Evolutionary conservation across 2,888 invertebrate species (phyloP).

Genomic region (Junonia oenone): DNA sequence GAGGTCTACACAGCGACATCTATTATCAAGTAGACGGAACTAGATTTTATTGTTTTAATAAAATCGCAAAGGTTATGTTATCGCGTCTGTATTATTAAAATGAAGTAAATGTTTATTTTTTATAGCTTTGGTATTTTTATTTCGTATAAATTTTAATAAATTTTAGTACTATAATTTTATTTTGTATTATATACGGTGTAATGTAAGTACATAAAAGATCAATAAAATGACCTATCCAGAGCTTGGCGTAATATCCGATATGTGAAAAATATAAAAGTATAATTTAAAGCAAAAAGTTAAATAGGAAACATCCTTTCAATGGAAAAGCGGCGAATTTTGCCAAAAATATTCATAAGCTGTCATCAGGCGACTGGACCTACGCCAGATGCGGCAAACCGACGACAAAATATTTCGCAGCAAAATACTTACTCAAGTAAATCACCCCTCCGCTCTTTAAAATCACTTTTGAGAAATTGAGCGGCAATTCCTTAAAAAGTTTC

Average conservation of each 20-base stretch:
- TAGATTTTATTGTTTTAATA: slow-evolving; percentile 34
- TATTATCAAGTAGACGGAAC: slow-evolving; percentile 59
- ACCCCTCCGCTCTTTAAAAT: slow-evolving; percentile 67
- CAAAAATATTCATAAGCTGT: slow-evolving; percentile 80
- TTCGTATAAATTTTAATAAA: too few species aligned
- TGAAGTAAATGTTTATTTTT: not conserved
- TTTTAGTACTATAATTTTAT: too few species aligned
- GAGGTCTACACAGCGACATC: slow-evolving; percentile 56
- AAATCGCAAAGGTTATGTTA: slow-evolving; percentile 5
- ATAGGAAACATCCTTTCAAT: slow-evolving; percentile 56
- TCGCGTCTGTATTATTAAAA: not conserved
- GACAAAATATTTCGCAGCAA: slow-evolving; percentile 74
- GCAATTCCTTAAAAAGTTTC: slow-evolving; percentile 47
- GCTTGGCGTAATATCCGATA: slow-evolving; percentile 5
- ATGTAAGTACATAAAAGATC: not conserved
- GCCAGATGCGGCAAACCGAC: slow-evolving; percentile 73
- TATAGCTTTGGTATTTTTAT: not conserved
- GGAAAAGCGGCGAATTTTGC: slow-evolving; percentile 64
- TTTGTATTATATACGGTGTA: not conserved
- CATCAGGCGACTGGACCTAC: slow-evolving; percentile 74
- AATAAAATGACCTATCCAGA: not conserved
- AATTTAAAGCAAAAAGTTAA: slow-evolving; percentile 57
- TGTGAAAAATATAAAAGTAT: slow-evolving; percentile 32
- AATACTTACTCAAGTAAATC: slow-evolving; percentile 71
- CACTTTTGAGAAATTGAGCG: slow-evolving; percentile 65